Conservation (phyloP, 2,113 vertebrate species). For the Lepisosteus oculatus region DNA sequence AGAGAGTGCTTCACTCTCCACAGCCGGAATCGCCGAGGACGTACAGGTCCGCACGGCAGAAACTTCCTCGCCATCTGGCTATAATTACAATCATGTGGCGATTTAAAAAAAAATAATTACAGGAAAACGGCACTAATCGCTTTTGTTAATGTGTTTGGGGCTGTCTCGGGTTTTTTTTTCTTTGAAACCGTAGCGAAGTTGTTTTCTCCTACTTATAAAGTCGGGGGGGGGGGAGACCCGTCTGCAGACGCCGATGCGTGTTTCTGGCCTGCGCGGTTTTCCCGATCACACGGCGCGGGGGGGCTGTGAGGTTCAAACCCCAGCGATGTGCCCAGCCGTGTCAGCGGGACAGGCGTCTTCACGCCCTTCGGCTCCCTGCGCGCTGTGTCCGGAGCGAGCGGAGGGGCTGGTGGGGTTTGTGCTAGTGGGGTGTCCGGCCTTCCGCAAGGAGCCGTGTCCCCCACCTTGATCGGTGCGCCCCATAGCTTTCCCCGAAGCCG, state of each 20-base stretch:
- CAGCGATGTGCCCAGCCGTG: too few species aligned
- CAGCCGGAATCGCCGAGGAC: too few species aligned
- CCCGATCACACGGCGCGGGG: too few species aligned
- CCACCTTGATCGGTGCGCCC: slow-evolving; percentile 48
- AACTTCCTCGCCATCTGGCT: slow-evolving; percentile 44
- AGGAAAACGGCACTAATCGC: neutral
- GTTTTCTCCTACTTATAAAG: slow-evolving; percentile 29
- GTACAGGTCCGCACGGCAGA: slow-evolving; percentile 24
- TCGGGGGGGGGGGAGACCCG: neutral
- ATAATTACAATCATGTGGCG: slow-evolving; percentile 37
- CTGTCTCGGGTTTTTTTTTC: slow-evolving; percentile 22
- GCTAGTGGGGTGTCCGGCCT: too few species aligned
- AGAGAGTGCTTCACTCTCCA: too few species aligned
- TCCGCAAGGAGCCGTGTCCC: slow-evolving; percentile 22
- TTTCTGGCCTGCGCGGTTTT: slow-evolving; percentile 9
- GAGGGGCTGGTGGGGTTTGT: neutral
- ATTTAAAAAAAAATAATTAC: slow-evolving; percentile 18
- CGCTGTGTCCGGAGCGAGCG: slow-evolving; percentile 34
- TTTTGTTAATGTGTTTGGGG: slow-evolving; percentile 10
- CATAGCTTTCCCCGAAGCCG: neutral
- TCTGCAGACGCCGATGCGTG: too few species aligned
- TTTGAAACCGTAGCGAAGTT: slow-evolving; percentile 10
- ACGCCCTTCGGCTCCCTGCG: neutral
- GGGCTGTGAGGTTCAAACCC: too few species aligned
- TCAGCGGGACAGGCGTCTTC: too few species aligned